Evolutionary conservation across 2,797 vertebrate species (phyloP).

Genomic region (Gymnopithys bicolor): DNA sequence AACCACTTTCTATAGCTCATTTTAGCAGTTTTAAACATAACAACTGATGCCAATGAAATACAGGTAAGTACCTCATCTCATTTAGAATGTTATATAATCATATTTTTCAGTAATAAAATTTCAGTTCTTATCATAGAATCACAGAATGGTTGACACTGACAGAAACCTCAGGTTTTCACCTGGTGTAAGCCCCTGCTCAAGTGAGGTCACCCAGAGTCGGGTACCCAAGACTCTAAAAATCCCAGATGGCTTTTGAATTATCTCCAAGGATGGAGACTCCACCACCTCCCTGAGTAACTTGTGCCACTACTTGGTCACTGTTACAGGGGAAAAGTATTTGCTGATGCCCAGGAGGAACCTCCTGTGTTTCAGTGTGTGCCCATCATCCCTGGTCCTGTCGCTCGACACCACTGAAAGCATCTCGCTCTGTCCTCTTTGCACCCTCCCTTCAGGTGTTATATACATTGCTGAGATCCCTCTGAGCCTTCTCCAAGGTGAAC

Average conservation of each 20-base stretch:
- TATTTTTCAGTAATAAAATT: background rate
- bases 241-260: background rate
- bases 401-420: background rate
- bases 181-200: background rate
- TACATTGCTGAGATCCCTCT: background rate
- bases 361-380: background rate
- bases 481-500: background rate
- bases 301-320: background rate
- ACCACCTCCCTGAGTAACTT: too few relatives aligned
- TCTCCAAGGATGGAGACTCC: background rate
- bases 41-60: background rate
- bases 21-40: slow-evolving; percentile 29
- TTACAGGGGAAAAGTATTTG: background rate
- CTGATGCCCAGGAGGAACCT: background rate
- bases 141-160: background rate
- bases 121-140: slow-evolving; percentile 11
- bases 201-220: rapidly evolving
- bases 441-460: background rate
- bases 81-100: slow-evolving; percentile 1
- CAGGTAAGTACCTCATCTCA: background rate
- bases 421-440: background rate
- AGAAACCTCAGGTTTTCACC: background rate
- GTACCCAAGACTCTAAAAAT: background rate
- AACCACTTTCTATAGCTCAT: slow-evolving; percentile 9
- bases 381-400: background rate